A percentile compares a stretch with the other conserved stretches of the same genome.
phyloP scores from a whole-genome alignment of 2,113 vertebrate genomes.

The Fulmarus glacialis region DNA sequence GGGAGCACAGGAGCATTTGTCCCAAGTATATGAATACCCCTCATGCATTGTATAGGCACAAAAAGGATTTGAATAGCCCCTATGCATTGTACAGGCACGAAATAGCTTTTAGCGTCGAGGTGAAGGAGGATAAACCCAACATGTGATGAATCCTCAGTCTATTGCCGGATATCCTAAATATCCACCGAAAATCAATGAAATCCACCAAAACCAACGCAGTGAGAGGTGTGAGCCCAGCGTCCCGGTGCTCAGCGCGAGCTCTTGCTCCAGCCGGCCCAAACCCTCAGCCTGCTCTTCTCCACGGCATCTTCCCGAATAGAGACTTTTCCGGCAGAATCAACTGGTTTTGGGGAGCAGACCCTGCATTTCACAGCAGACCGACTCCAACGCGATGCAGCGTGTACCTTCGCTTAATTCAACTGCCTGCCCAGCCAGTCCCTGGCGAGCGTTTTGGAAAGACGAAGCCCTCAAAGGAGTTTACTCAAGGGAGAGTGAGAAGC shows the following conservation, averaged over 20 bases:
- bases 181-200: background rate
- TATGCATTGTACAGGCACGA: accelerated
- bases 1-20: background rate
- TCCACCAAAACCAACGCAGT: background rate
- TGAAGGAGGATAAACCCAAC: background rate
- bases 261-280: background rate
- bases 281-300: background rate
- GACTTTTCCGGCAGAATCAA: background rate
- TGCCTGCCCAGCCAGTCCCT: background rate
- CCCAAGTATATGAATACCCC: accelerated
- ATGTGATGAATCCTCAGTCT: accelerated
- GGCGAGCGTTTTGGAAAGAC: background rate
- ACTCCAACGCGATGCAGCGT: accelerated
- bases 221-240: background rate
- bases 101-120: background rate
- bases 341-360: background rate
- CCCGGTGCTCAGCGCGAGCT: accelerated
- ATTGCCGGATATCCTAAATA: background rate
- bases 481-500: background rate
- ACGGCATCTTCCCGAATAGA: background rate
- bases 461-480: background rate
- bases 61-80: background rate
- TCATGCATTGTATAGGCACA: background rate
- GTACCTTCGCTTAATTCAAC: background rate
- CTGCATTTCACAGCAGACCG: background rate